phyloP scores from a whole-genome alignment of 2,113 vertebrate species.

The Excalfactoria chinensis region DNA sequence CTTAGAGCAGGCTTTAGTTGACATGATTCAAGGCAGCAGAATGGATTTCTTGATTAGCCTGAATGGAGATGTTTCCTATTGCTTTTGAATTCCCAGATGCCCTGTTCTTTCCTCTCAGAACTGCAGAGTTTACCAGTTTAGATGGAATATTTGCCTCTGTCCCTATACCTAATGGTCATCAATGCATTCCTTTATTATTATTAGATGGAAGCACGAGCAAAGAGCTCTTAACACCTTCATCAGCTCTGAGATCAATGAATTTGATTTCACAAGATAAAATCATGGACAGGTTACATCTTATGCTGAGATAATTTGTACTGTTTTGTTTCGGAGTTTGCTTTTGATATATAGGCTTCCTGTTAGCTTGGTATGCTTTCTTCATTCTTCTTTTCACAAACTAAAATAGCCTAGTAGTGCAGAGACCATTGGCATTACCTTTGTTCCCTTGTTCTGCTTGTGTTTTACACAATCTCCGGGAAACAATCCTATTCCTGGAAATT shows the following conservation, averaged over 20 bases:
- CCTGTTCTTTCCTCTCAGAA: background rate
- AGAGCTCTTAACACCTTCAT: background rate
- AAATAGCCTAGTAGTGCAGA: conserved; percentile 25
- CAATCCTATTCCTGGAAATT: conserved; percentile 57
- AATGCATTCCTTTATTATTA: background rate
- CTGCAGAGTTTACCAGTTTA: background rate
- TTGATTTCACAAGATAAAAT: background rate
- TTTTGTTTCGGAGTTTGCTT: conserved; percentile 35
- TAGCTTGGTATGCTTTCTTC: conserved; percentile 10
- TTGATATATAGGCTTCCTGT: conserved; percentile 18
- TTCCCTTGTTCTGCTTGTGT: background rate
- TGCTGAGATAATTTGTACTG: background rate
- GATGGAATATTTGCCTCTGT: background rate
- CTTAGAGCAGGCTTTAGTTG: background rate
- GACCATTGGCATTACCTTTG: conserved; percentile 34
- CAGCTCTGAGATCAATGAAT: background rate
- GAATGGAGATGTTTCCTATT: background rate
- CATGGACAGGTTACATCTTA: background rate
- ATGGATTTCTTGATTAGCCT: background rate
- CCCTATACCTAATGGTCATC: background rate
- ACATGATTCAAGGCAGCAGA: background rate
- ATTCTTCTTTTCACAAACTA: conserved; percentile 41
- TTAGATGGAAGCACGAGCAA: background rate
- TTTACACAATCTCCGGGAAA: conserved; percentile 48
- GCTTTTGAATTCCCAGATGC: background rate